Base-by-base conservation (phyloP, 2,888 invertebrate species). In the Anthrax anthrax region DNA sequence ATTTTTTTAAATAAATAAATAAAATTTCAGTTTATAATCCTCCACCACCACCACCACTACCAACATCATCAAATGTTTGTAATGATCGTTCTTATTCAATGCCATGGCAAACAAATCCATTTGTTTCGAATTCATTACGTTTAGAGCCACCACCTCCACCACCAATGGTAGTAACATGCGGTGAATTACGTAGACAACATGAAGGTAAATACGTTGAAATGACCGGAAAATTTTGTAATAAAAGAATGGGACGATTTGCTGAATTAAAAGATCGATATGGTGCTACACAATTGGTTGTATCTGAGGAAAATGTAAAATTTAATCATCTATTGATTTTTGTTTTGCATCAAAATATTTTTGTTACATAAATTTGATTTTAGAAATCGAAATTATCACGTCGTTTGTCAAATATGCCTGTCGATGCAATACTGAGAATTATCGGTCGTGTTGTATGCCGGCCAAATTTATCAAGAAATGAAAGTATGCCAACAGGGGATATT, bases 221-320 rank as follows among this genome's bases (percentile, higher is more conserved):
- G 5, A 73, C 72, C 52, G 83, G 83, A 0, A 77, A 80, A 70
- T 57, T 81, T 39, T 73, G 76, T 43, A 75, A 71, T 58, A 71
- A 74, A 51, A 67, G 80, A 9, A 63, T 74, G 37, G 69, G 72
- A 3, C 68, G 71, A 23, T 81, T 83, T 59, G 60, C 80, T 1
- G 71, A 77, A 32, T 57, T 84, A 1, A 64, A 78, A 44, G 83
- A 83, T 64, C 66, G 73, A 9, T 72, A 74, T 56, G 82, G 81
- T 4, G 61, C 67, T 4, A 74, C 75, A 13, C 82, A 83, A 60
- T 61, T 79, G 39, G 65, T 76, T 9, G 61, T 67, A 17, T 54
- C 60, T 19, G 65, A 65, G 44, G 65, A 66, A 46, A 61, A 60
- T 50, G 61, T 59, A 52, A 44, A 47, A n/a, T n/a, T n/a, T n/a